Evolutionary conservation across 1,140 invertebrate species (phyloP).

Genomic region (Antheraea pernyi): DNA sequence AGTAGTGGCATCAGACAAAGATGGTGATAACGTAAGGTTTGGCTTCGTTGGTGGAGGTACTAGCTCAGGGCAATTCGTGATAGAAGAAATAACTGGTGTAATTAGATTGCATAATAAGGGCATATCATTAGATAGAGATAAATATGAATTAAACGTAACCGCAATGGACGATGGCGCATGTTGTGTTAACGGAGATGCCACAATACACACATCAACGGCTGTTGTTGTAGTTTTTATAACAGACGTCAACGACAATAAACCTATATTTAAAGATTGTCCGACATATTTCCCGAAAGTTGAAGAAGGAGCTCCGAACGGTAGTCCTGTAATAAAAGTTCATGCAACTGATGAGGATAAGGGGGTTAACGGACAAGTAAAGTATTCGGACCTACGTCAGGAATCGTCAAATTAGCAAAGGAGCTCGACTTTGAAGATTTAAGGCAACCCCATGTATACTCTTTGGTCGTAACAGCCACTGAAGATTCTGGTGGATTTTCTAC

Average conservation of each 20-base stretch:
- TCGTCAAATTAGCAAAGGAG: slow-evolving; percentile 96
- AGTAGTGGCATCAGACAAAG: slow-evolving; percentile 96
- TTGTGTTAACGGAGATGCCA: slow-evolving; percentile 91
- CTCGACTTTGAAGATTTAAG: slow-evolving; percentile 96
- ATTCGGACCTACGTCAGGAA: slow-evolving; percentile 96
- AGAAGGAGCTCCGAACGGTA: slow-evolving; percentile 95
- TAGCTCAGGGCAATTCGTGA: slow-evolving; percentile 94
- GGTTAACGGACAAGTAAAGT: slow-evolving; percentile 95
- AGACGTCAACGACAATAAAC: slow-evolving; percentile 97
- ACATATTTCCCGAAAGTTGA: slow-evolving; percentile 96
- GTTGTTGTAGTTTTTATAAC: slow-evolving; percentile 98
- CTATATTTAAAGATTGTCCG: slow-evolving; percentile 94
- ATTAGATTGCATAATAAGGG: slow-evolving; percentile 92
- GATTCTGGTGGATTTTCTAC: slow-evolving; percentile 97
- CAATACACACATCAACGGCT: slow-evolving; percentile 85
- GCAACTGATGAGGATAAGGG: slow-evolving; percentile 97
- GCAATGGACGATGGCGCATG: slow-evolving; percentile 96
- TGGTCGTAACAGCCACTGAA: slow-evolving; percentile 96
- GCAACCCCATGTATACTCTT: slow-evolving; percentile 94
- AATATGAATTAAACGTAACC: slow-evolving; percentile 96
- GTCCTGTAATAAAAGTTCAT: slow-evolving; percentile 95
- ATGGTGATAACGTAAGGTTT: slow-evolving; percentile 96
- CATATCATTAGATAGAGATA: slow-evolving; percentile 91
- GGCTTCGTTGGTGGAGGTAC: slow-evolving; percentile 96
- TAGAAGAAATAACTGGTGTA: slow-evolving; percentile 96